Conservation (phyloP, 2,113 vertebrate species). For the Leptobrachium ailaonicum region DNA sequence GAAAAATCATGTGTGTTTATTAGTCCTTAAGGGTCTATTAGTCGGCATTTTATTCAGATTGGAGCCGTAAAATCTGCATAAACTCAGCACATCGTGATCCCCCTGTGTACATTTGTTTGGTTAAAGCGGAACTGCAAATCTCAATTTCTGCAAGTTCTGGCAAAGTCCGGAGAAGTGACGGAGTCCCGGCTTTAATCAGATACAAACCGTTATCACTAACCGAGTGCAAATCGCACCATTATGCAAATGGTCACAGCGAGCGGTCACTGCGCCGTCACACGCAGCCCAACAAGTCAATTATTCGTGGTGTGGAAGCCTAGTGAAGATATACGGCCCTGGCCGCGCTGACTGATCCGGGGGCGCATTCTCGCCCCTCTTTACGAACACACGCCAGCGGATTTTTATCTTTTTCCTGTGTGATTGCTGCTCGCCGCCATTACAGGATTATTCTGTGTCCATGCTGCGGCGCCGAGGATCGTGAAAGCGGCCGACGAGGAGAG, state of each 20-base stretch:
- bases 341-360: constrained; percentile 29
- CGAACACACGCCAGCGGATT: constrained; percentile 58
- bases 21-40: constrained; percentile 83
- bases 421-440: too few species aligned
- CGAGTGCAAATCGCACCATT: constrained; percentile 77
- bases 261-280: constrained; percentile 74
- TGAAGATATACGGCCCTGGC: constrained; percentile 72
- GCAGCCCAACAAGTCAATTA: constrained; percentile 80
- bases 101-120: constrained; percentile 81
- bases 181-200: constrained; percentile 81
- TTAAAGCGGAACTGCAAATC: constrained; percentile 80
- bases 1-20: constrained; percentile 82
- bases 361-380: too few species aligned
- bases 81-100: constrained; percentile 84
- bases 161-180: constrained; percentile 76
- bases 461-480: too few species aligned
- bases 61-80: constrained; percentile 83
- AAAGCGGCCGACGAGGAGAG: too few species aligned
- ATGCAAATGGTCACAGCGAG: constrained; percentile 82
- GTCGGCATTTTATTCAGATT: constrained; percentile 83
- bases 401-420: neutral
- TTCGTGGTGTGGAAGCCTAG: constrained; percentile 74
- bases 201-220: constrained; percentile 79
- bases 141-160: constrained; percentile 83
- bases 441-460: too few species aligned